Evolutionary conservation across 2,888 invertebrate genomes (phyloP), one percentile per base, ranked within the genome.

Genomic region (Frankliniella intonsa): DNA sequence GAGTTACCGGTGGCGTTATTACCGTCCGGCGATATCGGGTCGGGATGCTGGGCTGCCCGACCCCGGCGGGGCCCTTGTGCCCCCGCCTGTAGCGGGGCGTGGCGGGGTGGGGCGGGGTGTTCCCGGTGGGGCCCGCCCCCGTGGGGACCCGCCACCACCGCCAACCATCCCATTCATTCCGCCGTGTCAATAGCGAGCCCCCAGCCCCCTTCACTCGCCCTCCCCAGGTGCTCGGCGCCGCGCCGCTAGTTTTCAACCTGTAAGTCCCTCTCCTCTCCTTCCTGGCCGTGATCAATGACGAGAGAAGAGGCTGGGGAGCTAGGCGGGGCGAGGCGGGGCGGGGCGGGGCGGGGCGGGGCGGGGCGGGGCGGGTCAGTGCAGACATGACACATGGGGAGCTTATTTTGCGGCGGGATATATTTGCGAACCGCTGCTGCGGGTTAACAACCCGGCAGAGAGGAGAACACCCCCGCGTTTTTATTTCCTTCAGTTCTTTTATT

Each of bases 101-200:
- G 38, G 38, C 62, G 55, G 55, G 14, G 14, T 8, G 55, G 55
- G 55, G 55, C 55, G 12, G 55, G 14, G 55, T 12, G 55, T 17
- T 17, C 14, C 9, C 55, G 55, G 9, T 2, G 55, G 14, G 14
- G 7, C 55, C 55, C 12, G 55, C 2, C 8, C 62, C 62, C 38
- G 38, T 38, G 38, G n/a, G 62, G 62, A 62, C 62, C 38, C 62
- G 62, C 55, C 55, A 51, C 10, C 10, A 51, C 51, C 55, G 19
- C 62, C 62, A 62, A n/a, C 14, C 62, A 14, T 10, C 62, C 62
- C 62, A 62, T 62, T 14, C 3, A 62, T 62, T 62, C 62, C 62
- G 62, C 62, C 62, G 62, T 62, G 62, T 62, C 62, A 62, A 62
- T 62, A 62, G 62, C 17, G n/a, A 17, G 62, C 62, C 62, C 55